Percentiles rank a stretch among this genome's conserved stretches.
Conservation (phyloP, 1,140 invertebrate genomes). For the Zophobas morio region DNA sequence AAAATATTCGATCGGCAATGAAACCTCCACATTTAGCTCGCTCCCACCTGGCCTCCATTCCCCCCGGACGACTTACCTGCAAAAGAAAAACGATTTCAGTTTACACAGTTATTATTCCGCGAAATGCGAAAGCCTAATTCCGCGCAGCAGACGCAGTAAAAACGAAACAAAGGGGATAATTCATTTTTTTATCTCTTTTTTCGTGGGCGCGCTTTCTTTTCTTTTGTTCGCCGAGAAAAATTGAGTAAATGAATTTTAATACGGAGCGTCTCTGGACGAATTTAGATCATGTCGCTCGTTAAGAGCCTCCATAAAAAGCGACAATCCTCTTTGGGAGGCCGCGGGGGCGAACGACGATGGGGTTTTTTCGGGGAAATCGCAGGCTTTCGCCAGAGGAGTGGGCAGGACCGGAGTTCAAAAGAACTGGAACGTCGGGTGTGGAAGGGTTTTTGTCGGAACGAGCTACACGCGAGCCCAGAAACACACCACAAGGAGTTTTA, state of each 20-base stretch:
- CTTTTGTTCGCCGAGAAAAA: not conserved
- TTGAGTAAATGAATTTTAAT: not conserved
- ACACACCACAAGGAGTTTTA: too few species aligned
- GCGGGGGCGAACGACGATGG: too few species aligned
- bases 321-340: not conserved
- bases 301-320: not conserved
- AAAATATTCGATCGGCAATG: not conserved
- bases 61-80: not conserved
- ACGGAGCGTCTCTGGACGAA: not conserved
- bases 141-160: not conserved
- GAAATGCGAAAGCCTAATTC: too few species aligned
- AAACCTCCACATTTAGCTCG: not conserved
- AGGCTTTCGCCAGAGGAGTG: too few species aligned
- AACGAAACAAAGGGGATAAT: not conserved
- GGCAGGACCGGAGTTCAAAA: too few species aligned
- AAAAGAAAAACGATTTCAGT: not conserved
- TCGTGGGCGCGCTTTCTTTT: not conserved
- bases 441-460: too few species aligned
- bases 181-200: not conserved
- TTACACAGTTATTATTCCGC: too few species aligned
- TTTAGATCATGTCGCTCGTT: not conserved
- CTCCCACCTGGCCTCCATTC: not conserved
- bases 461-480: too few species aligned
- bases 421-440: too few species aligned
- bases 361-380: too few species aligned